Evolutionary conservation across 1,140 invertebrate genomes (phyloP), one percentile per base, ranked within the genome.

Genomic region (Aphaenogaster ashmeadi): DNA sequence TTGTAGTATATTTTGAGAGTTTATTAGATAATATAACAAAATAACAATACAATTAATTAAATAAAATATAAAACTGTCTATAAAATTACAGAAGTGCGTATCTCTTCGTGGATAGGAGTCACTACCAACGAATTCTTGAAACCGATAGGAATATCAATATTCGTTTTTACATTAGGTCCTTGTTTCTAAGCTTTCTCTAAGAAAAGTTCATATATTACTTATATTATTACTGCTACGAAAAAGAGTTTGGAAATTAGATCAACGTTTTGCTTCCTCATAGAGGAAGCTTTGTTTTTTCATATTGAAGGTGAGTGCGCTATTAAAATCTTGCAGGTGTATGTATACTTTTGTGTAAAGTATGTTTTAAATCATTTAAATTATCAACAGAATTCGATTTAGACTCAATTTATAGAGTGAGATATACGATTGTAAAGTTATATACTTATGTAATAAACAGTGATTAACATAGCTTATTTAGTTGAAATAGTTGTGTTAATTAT

Each of bases 231-330:
- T 38, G 2, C 54, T n/a, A 11, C 8, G 6, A 62, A 18, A 13
- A 64, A n/a, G 9, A 33, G 27, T 18, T 11, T 18, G 33, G 0
- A 69, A 21, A 15, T 11, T 18, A 0, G 3, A 21, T 38, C 38
- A 33, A 1, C n/a, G 11, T 66, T 27, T 27, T 27, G 27, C 27
- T 27, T 27, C 27, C 27, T 27, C 27, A 27, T 27, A 27, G 27
- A 27, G 27, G 27, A 27, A 27, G 27, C 27, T 27, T 27, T 27
- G 27, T 1, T 38, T 41, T n/a, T 27, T 36, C 7, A 9, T 2
- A 7, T 54, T 54, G 0, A 71, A 81, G 15, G 78, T 81, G 2
- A 81, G 78, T 18, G 41, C 27, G 27, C 27, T 27, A 27, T 21
- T 3, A 6, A n/a, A 56, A 56, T 56, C 50, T 52, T 7, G 4